Conservation (phyloP, 2,888 invertebrate species). For the Deladenus siricidicola region DNA sequence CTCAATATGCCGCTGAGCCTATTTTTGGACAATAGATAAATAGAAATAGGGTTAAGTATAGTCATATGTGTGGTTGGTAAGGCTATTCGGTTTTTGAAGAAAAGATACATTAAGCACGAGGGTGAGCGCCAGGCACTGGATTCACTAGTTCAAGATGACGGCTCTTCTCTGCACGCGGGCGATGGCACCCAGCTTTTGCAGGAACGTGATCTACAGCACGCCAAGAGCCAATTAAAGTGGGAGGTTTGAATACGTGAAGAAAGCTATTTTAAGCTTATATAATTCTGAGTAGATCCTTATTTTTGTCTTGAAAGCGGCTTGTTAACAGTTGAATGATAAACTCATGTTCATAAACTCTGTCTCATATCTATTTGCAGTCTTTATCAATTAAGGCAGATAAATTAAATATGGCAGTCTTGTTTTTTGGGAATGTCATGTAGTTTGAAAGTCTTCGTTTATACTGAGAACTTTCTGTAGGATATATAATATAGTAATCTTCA, state of each 20-base stretch:
- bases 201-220: constrained; percentile 15
- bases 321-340: too few relatives aligned
- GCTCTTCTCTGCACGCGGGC: constrained; percentile 23
- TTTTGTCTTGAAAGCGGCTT: too few relatives aligned
- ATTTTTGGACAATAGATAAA: too few relatives aligned
- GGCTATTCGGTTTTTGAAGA: not conserved
- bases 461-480: not conserved
- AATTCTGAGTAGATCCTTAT: too few relatives aligned
- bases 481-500: not conserved
- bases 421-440: not conserved
- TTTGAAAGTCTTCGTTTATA: not conserved
- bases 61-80: too few relatives aligned
- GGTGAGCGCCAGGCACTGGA: constrained; percentile 35
- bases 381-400: too few relatives aligned
- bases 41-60: too few relatives aligned
- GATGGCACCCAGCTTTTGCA: constrained; percentile 26
- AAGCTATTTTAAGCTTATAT: too few relatives aligned
- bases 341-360: too few relatives aligned
- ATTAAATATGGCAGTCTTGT: constrained; percentile 3
- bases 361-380: too few relatives aligned
- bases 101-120: constrained; percentile 23
- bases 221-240: constrained; percentile 32
- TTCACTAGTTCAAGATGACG: constrained; percentile 29
- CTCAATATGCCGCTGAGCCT: not conserved
- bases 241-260: constrained; percentile 14